phyloP scores from a whole-genome alignment of 1,140 invertebrate genomes.

The Danaus plexippus region DNA sequence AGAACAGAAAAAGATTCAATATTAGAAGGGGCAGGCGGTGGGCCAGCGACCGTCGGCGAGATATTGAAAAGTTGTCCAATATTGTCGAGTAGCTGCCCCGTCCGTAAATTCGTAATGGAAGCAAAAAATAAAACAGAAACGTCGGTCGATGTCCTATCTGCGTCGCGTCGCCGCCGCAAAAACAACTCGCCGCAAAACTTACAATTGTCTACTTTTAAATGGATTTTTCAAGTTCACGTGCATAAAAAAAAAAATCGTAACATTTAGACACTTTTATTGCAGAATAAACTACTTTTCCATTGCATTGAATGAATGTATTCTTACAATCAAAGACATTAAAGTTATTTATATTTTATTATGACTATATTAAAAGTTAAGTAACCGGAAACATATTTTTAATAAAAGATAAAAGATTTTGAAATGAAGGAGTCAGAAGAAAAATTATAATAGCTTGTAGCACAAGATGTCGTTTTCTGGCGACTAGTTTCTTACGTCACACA shows the following conservation, averaged over 20 bases:
- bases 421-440: slow-evolving; percentile 25
- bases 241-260: slow-evolving; percentile 7
- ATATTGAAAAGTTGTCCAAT: slow-evolving; percentile 70
- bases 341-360: too few species aligned
- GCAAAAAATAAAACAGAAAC: slow-evolving; percentile 64
- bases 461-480: slow-evolving; percentile 52
- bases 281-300: too few species aligned
- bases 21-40: slow-evolving; percentile 40
- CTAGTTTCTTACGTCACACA: slow-evolving; percentile 23
- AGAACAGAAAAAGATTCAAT: slow-evolving; percentile 59
- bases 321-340: too few species aligned
- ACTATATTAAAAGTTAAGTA: too few species aligned
- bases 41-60: slow-evolving; percentile 38
- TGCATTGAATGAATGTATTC: too few species aligned
- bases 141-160: slow-evolving; percentile 38
- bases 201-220: slow-evolving; percentile 22
- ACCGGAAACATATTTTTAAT: too few species aligned
- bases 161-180: slow-evolving; percentile 43
- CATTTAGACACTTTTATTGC: too few species aligned
- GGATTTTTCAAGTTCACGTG: slow-evolving; percentile 29
- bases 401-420: slow-evolving; percentile 11
- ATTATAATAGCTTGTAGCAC: slow-evolving; percentile 59
- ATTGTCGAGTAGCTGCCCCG: slow-evolving; percentile 60
- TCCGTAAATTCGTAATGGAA: slow-evolving; percentile 67
- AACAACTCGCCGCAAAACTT: slow-evolving; percentile 35